phyloP scores from a whole-genome alignment of 2,888 invertebrate species.

The Dynastes hyllus region DNA sequence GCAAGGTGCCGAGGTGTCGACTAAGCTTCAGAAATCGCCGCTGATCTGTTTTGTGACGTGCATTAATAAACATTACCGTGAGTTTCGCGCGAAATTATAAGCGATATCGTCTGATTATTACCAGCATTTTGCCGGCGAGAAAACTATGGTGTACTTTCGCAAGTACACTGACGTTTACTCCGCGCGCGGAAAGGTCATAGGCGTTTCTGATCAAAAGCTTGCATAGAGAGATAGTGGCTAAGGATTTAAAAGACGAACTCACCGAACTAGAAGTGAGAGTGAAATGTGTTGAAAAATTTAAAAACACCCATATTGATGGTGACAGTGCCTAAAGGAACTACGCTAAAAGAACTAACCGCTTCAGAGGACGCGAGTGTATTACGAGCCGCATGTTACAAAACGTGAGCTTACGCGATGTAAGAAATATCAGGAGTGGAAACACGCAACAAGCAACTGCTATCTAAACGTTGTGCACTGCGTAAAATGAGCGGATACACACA shows the following conservation, averaged over 20 bases:
- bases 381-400: not conserved
- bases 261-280: not conserved
- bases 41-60: constrained; percentile 3
- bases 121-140: not conserved
- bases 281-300: not conserved
- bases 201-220: not conserved
- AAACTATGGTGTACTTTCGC: not conserved
- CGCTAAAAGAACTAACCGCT: too few species aligned
- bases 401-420: not conserved
- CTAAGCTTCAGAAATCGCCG: not conserved
- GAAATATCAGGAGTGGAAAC: not conserved
- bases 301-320: not conserved
- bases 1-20: too few species aligned
- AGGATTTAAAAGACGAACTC: too few species aligned
- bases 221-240: too few species aligned
- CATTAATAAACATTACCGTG: not conserved
- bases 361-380: too few species aligned
- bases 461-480: not conserved
- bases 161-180: not conserved
- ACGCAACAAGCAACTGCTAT: not conserved
- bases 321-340: too few species aligned
- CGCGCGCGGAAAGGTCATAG: not conserved
- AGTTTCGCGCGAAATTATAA: not conserved
- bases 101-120: not conserved
- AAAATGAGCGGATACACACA: too few species aligned